phyloP scores from a whole-genome alignment of 1,140 invertebrate species.

The Stegodyphus dumicola region DNA sequence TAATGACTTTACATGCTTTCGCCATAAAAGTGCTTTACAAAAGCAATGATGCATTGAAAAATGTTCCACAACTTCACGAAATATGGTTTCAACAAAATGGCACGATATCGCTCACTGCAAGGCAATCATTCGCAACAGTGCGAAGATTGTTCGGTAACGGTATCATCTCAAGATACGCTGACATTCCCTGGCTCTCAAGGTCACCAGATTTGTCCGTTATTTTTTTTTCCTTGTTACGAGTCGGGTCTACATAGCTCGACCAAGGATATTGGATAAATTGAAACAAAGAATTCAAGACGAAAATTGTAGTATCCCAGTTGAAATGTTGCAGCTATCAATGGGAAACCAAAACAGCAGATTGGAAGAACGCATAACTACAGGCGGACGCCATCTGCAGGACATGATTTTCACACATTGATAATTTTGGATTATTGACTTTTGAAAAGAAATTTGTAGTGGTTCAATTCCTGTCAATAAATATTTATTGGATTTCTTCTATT shows the following conservation, averaged over 20 bases:
- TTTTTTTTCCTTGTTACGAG: background rate
- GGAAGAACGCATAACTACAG: background rate
- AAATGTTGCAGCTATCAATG: slow-evolving; percentile 2
- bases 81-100: slow-evolving; percentile 36
- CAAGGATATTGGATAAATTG: background rate
- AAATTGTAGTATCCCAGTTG: background rate
- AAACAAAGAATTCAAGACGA: background rate
- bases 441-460: background rate
- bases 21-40: slow-evolving; percentile 4
- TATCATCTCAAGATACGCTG: background rate
- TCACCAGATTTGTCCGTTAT: background rate
- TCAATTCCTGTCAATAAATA: slow-evolving; percentile 4
- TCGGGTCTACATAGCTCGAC: background rate
- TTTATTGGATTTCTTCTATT: no score
- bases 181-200: background rate
- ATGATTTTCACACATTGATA: background rate
- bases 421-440: background rate
- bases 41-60: background rate
- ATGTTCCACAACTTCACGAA: background rate
- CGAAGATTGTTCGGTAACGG: background rate
- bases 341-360: background rate
- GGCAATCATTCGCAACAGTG: background rate
- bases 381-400: background rate
- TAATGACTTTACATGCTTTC: no score
- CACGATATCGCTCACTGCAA: slow-evolving; percentile 26